Conservation (phyloP, 1,140 invertebrate genomes). For the Temnothorax nylanderi region DNA sequence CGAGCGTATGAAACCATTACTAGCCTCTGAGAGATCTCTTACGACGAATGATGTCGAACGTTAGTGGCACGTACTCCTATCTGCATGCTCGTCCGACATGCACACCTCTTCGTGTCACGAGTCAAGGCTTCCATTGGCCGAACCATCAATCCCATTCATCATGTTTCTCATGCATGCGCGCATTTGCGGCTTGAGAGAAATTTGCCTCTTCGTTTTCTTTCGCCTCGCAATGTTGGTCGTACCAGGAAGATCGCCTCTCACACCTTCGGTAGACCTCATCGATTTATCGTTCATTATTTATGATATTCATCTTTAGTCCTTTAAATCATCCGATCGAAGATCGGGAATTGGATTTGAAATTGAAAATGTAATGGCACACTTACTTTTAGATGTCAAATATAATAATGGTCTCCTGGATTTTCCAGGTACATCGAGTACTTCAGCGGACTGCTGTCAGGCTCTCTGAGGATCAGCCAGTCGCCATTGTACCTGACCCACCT, state of each 20-base stretch:
- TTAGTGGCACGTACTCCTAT: conserved; percentile 14
- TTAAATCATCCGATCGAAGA: not conserved
- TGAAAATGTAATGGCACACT: not conserved
- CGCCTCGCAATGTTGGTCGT: not conserved
- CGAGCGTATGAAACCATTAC: conserved; percentile 72
- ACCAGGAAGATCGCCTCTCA: not conserved
- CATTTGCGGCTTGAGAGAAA: conserved; percentile 27
- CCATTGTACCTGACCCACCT: conserved; percentile 95
- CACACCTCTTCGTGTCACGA: conserved; percentile 64
- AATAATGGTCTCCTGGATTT: not conserved
- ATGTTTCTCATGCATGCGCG: conserved; percentile 14
- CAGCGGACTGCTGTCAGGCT: conserved; percentile 94
- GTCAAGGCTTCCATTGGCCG: conserved; percentile 49
- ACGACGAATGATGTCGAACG: conserved; percentile 47
- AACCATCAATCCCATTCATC: conserved; percentile 45
- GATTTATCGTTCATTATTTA: not conserved
- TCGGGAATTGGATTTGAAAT: not conserved
- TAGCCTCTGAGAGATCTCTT: conserved; percentile 17
- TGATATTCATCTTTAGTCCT: not conserved
- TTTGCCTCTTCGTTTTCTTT: conserved; percentile 18
- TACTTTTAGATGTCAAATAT: not conserved
- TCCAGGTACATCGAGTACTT: conserved; percentile 95
- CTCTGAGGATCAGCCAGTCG: conserved; percentile 94
- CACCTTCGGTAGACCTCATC: not conserved
- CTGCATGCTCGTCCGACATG: conserved; percentile 12